Evolutionary conservation across 2,797 vertebrate genomes (phyloP).

Genomic region (Neopelma chrysocephalum): DNA sequence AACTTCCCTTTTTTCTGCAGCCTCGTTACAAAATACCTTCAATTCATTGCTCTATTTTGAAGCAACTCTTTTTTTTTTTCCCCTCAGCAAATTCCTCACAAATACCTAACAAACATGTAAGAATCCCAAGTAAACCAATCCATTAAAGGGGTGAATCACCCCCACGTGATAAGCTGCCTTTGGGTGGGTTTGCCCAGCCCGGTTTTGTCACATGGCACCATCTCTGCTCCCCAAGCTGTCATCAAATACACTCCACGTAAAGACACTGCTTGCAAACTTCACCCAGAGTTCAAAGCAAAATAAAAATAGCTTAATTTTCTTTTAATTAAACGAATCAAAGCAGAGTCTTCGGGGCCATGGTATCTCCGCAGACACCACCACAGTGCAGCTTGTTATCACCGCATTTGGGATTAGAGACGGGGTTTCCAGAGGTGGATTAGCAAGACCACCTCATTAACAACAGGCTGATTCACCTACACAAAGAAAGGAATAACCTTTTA

Average conservation of each 20-base stretch:
- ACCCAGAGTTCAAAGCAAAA: background rate
- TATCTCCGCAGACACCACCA: accelerated
- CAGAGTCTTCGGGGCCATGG: background rate
- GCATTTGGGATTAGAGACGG: background rate
- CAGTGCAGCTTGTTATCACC: accelerated
- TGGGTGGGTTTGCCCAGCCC: background rate
- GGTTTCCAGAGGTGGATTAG: background rate
- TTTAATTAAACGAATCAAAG: background rate
- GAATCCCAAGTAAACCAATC: background rate
- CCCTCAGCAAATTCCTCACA: background rate
- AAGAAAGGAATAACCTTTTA: background rate
- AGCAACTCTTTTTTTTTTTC: background rate
- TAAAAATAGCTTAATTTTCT: background rate
- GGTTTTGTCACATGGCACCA: background rate
- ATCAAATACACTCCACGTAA: background rate
- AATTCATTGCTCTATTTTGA: background rate
- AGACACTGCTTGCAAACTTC: background rate
- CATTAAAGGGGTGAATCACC: background rate
- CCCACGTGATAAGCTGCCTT: background rate
- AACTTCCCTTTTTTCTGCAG: background rate
- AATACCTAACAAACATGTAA: accelerated
- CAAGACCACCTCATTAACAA: background rate
- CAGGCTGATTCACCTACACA: background rate
- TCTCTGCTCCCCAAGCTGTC: background rate
- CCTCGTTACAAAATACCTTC: background rate